Evolutionary conservation across 2,888 invertebrate species (phyloP), one percentile per base, ranked within the genome.

Genomic region (Yponomeuta malinellus): DNA sequence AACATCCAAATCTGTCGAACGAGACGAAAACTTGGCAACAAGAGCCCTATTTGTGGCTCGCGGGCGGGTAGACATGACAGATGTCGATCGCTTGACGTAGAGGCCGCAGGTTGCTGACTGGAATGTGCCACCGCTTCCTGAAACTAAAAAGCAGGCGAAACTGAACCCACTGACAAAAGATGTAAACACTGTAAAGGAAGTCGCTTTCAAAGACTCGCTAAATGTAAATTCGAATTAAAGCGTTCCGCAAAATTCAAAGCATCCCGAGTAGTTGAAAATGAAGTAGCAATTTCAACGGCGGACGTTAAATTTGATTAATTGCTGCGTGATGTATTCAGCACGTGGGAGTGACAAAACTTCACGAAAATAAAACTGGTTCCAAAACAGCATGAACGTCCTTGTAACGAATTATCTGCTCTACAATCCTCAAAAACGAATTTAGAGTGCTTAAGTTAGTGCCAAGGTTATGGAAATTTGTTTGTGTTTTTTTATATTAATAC

Each of bases 371-470:
- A 74, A 72, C 74, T 74, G 72, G 73, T 77, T 82, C 82, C 81
- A 83, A 79, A 76, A 73, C 74, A 74, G 74, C 76, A 79, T 76
- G 69, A 70, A 74, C 76, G 80, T 75, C 86, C 86, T 86, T 85
- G 87, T 76, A 76, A 84, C 77, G 75, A 79, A 82, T 84, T 79
- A 75, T 75, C 77, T 78, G 74, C 72, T 78, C 75, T 78, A 59
- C 52, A 59, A 59, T 15, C 52, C 52, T 12, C 52, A 59, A 59
- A 15, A 59, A 59, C 12, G 33, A 29, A 33, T 37, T 43, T 68
- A n/a, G 12, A 68, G 43, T 12, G 23, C 15, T 63, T 63, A 65
- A 59, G 15, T 59, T 12, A 59, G 15, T 12, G 15, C 15, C 23
- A 15, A 59, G 52, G 52, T 59, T 12, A 59, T 59, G 52, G 15